These are phyloP conservation scores for Anthoscopus minutus DNA, from an alignment of 2,113 vertebrate species.

Conservation along the genomic window DNA sequence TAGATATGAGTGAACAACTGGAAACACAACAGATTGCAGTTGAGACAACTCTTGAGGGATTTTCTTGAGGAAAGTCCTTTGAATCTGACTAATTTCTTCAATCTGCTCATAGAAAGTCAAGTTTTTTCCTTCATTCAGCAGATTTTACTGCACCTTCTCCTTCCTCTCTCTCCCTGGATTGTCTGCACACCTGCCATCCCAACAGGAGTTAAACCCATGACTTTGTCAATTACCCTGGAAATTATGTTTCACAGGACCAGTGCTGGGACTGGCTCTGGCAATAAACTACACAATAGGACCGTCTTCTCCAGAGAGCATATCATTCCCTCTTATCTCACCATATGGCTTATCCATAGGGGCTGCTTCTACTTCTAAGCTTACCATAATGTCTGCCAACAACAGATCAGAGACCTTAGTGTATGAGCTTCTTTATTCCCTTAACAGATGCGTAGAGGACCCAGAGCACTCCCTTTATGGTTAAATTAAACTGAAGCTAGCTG, in stretches of 20 bases:
- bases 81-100: background rate
- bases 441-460: background rate
- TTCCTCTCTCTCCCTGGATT: background rate
- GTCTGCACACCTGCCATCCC: background rate
- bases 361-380: background rate
- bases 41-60: background rate
- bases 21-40: background rate
- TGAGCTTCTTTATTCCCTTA: background rate
- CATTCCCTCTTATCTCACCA: background rate
- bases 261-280: background rate
- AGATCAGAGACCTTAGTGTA: background rate
- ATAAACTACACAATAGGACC: background rate
- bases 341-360: background rate
- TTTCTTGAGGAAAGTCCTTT: background rate
- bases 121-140: background rate
- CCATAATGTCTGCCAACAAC: background rate
- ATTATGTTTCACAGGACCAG: background rate
- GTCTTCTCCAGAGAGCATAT: background rate
- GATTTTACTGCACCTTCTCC: fast-evolving
- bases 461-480: background rate
- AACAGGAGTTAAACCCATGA: background rate
- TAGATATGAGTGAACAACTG: background rate
- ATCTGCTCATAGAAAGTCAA: background rate
- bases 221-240: background rate
- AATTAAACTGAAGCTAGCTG: background rate